Conservation (phyloP, 2,797 vertebrate species). For the Apodemus agrarius region DNA sequence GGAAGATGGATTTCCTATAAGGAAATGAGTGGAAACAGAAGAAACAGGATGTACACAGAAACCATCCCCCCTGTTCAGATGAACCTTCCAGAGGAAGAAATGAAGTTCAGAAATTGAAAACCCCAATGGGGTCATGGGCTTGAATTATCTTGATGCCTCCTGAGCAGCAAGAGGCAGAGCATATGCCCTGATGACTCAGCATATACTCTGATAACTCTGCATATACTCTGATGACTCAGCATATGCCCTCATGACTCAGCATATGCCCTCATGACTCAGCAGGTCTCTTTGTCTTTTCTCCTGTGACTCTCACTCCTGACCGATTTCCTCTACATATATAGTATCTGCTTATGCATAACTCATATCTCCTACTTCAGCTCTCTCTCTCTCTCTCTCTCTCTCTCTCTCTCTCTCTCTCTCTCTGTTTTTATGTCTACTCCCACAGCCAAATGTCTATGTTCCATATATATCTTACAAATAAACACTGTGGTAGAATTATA, state of each 20-base stretch:
- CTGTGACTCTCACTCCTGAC: conserved; percentile 42
- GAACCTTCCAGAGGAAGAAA: background rate
- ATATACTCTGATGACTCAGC: background rate
- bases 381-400: background rate
- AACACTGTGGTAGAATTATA: conserved; percentile 1
- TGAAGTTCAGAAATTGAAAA: background rate
- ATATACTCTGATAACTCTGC: background rate
- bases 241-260: background rate
- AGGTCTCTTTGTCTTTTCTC: background rate
- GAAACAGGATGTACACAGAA: background rate
- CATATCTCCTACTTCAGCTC: background rate
- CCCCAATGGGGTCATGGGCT: background rate
- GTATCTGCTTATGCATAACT: conserved; percentile 31
- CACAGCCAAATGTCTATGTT: conserved; percentile 11
- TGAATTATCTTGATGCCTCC: background rate
- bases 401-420: background rate
- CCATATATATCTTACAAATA: conserved; percentile 1
- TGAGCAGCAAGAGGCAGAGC: background rate
- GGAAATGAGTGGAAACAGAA: background rate
- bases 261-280: background rate
- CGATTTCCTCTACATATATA: conserved; percentile 44
- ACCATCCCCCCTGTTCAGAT: background rate
- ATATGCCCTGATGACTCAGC: background rate
- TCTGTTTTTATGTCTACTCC: background rate
- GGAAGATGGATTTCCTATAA: conserved; percentile 10